phyloP scores from a whole-genome alignment of 92 coral and sea anemone species.

The Porites evermanni region DNA sequence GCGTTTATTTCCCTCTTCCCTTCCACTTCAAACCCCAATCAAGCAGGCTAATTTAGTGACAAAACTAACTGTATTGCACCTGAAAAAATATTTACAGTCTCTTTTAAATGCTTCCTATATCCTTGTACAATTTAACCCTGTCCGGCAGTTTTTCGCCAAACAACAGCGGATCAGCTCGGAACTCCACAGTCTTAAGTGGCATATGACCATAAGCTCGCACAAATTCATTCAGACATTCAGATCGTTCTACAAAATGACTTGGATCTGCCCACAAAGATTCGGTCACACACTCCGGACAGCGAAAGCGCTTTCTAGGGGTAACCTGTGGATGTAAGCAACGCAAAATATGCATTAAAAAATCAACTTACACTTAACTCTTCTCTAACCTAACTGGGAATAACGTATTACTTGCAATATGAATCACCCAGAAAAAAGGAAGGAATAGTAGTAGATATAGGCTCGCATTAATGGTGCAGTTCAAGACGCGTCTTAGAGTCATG shows the following conservation, averaged over 20 bases:
- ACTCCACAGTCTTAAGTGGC: conserved; percentile 93
- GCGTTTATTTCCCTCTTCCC: too few species aligned
- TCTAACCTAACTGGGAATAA: too few species aligned
- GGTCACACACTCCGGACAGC: conserved; percentile 86
- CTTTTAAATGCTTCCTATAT: conserved; percentile 72
- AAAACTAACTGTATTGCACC: background rate
- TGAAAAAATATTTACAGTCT: background rate
- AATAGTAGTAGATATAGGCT: too few species aligned
- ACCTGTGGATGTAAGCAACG: conserved; percentile 59
- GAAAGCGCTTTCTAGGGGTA: conserved; percentile 93
- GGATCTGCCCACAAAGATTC: conserved; percentile 95
- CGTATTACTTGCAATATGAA: too few species aligned
- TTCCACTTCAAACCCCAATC: too few species aligned
- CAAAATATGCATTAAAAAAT: too few species aligned
- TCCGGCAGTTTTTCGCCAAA: conserved; percentile 90
- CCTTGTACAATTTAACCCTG: conserved; percentile 74
- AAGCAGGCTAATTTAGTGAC: background rate
- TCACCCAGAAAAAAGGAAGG: too few species aligned
- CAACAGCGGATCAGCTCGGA: conserved; percentile 95
- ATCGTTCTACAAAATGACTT: conserved; percentile 90
- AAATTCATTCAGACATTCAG: conserved; percentile 93
- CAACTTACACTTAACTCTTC: too few species aligned
- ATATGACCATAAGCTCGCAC: conserved; percentile 79
- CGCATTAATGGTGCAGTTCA: too few species aligned
- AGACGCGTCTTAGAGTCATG: too few species aligned